These are phyloP conservation scores for Pseudopipra pipra DNA, from an alignment of 2,113 vertebrate species.

Conservation along the genomic window DNA sequence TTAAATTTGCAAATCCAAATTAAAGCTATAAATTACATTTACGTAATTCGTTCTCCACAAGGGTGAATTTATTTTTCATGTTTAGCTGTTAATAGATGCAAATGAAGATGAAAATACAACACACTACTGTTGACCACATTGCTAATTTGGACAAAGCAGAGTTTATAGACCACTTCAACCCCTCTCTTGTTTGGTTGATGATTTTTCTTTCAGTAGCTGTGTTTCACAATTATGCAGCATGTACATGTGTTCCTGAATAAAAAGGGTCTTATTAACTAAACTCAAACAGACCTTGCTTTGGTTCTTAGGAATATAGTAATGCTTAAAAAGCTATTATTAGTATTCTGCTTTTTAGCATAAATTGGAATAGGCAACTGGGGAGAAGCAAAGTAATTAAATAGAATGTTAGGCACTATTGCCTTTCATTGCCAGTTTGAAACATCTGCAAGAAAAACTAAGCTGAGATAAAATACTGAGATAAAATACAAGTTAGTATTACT, in stretches of 20 bases:
- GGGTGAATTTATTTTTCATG: constrained; percentile 62
- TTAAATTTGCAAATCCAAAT: constrained; percentile 72
- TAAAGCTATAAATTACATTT: constrained; percentile 78
- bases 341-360: constrained; percentile 5
- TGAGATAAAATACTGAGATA: background rate
- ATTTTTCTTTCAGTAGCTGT: background rate
- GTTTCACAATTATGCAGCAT: constrained; percentile 43
- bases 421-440: background rate
- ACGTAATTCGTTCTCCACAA: constrained; percentile 70
- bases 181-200: background rate
- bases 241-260: background rate
- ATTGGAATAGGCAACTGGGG: background rate
- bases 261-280: background rate
- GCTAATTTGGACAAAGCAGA: constrained; percentile 64
- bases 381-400: background rate
- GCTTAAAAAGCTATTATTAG: constrained; percentile 23
- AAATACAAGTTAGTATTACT: background rate
- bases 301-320: constrained; percentile 5
- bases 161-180: constrained; percentile 44
- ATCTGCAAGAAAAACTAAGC: background rate
- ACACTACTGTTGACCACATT: constrained; percentile 3
- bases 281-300: background rate
- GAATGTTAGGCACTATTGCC: background rate
- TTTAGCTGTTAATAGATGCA: constrained; percentile 63
- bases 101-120: constrained; percentile 57